Evolutionary conservation across 2,797 vertebrate genomes (phyloP).

Genomic region (Tachyglossus aculeatus): DNA sequence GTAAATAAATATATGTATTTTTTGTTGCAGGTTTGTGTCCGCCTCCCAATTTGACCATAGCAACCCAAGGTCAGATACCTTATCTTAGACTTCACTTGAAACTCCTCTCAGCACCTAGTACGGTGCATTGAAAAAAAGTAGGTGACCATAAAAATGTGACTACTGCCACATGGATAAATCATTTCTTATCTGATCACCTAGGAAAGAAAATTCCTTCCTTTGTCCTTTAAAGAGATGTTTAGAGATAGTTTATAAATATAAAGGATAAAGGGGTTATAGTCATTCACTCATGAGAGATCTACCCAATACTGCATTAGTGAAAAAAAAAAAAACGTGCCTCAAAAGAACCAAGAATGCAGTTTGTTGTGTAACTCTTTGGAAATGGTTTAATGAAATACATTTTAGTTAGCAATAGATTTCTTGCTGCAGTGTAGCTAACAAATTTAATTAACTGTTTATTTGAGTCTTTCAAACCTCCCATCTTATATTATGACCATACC

Average conservation of each 20-base stretch:
- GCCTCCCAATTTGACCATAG: no score
- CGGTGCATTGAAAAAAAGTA: no score
- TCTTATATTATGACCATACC: constrained; percentile 11
- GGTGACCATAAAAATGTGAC: no score
- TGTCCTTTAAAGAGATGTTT: constrained; percentile 25
- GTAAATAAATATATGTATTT: no score
- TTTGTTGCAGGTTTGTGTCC: no score
- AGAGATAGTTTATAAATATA: constrained; percentile 5
- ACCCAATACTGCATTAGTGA: constrained; percentile 7
- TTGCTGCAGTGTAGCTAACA: constrained; percentile 11
- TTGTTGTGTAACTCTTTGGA: constrained; percentile 35
- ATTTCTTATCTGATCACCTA: neutral
- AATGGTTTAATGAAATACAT: constrained; percentile 47
- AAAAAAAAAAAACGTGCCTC: constrained; percentile 27
- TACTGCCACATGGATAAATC: neutral
- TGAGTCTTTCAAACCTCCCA: constrained; percentile 50
- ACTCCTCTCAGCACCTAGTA: no score
- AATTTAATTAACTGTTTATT: constrained; percentile 49
- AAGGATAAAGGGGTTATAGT: constrained; percentile 3
- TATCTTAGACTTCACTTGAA: no score
- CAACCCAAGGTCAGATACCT: no score
- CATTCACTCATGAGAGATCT: constrained; percentile 19
- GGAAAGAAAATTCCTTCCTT: constrained; percentile 1
- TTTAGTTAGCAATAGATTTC: constrained; percentile 7
- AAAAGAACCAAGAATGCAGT: constrained; percentile 27